These are phyloP conservation scores for Dendrolimus pini DNA, from an alignment of 2,888 invertebrate genomes.

Conservation along the genomic window DNA sequence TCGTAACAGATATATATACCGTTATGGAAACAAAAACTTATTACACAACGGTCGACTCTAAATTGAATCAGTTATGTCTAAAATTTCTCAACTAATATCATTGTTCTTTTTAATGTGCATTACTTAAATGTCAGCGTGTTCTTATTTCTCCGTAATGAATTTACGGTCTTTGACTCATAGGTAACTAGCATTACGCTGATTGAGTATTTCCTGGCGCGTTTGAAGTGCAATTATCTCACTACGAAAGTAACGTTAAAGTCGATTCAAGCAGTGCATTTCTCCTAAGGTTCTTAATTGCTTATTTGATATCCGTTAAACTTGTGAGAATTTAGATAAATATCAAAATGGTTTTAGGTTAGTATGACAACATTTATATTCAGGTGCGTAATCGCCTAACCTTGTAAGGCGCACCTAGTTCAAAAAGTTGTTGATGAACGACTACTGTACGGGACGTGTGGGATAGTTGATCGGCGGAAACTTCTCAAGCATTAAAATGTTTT, in stretches of 20 bases:
- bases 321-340: slow-evolving; percentile 25
- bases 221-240: slow-evolving; percentile 23
- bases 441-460: slow-evolving; percentile 27
- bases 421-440: slow-evolving; percentile 37
- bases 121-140: neutral
- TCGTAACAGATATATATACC: slow-evolving; percentile 8
- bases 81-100: neutral
- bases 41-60: neutral
- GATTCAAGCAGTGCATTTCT: slow-evolving; percentile 30
- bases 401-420: slow-evolving; percentile 35
- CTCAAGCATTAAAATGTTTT: slow-evolving; percentile 44
- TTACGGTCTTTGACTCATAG: slow-evolving; percentile 10
- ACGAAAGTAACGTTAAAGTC: slow-evolving; percentile 23
- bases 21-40: slow-evolving; percentile 6
- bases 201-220: slow-evolving; percentile 37
- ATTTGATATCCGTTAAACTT: slow-evolving; percentile 18
- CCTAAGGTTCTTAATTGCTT: slow-evolving; percentile 29
- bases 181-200: slow-evolving; percentile 44
- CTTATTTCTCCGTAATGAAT: slow-evolving; percentile 11
- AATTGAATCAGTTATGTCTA: neutral
- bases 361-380: slow-evolving; percentile 27
- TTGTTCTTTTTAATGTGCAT: neutral
- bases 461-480: slow-evolving; percentile 40
- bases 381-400: slow-evolving; percentile 25
- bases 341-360: slow-evolving; percentile 28